Percentiles rank a stretch among this genome's conserved stretches.
These are phyloP conservation scores for Hydrophis major DNA, from an alignment of 2,797 vertebrate genomes.

Conservation along the genomic window DNA sequence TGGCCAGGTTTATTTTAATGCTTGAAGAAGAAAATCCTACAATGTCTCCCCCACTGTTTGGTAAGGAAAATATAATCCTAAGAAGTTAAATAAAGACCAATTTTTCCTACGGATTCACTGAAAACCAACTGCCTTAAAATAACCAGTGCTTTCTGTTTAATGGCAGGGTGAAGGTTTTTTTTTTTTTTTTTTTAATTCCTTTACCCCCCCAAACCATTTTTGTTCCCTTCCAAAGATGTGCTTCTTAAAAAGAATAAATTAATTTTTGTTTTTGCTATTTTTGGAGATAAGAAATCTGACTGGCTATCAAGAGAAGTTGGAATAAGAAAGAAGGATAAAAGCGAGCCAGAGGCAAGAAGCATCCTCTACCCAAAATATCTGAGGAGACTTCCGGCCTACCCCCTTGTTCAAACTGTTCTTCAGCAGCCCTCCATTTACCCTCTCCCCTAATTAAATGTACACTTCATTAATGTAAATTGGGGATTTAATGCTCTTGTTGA, in stretches of 20 bases:
- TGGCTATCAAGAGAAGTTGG: neutral
- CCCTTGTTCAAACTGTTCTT: constrained; percentile 77
- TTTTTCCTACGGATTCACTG: neutral
- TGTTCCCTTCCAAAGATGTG: constrained; percentile 18
- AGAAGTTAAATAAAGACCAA: neutral
- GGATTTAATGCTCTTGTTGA: constrained; percentile 99
- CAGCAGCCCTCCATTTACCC: constrained; percentile 84
- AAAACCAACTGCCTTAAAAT: neutral
- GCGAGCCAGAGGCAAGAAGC: constrained; percentile 38
- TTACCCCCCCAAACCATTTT: neutral
- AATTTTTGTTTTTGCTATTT: neutral
- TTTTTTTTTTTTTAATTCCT: neutral
- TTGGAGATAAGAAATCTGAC: constrained; percentile 23
- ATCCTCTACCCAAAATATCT: constrained; percentile 73
- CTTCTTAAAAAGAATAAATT: neutral
- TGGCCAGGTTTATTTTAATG: neutral
- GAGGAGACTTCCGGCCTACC: constrained; percentile 42
- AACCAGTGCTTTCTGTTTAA: neutral
- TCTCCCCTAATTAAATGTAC: constrained; percentile 99
- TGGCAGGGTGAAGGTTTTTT: neutral
- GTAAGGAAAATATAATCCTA: neutral
- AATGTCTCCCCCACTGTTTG: neutral
- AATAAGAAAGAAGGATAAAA: neutral
- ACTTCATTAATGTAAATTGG: constrained; percentile 99
- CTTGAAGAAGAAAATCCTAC: neutral